Percentiles rank a stretch among this genome's conserved stretches.
Conservation (phyloP, 1,140 invertebrate genomes). For the Mya arenaria region DNA sequence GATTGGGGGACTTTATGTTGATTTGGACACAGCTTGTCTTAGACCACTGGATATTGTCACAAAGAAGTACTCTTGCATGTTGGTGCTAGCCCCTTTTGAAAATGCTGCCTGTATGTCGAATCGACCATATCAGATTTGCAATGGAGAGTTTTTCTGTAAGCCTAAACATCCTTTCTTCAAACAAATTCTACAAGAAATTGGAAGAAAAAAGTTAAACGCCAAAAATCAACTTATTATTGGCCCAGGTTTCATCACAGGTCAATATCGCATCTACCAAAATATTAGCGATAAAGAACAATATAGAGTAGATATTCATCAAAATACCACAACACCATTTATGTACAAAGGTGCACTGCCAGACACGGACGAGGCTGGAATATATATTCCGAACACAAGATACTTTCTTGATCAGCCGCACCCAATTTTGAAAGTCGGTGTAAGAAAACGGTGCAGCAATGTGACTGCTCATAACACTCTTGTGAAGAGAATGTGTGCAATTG, state of each 20-base stretch:
- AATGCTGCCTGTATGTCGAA: conserved; percentile 66
- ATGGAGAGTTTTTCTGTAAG: conserved; percentile 71
- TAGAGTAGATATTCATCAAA: neutral
- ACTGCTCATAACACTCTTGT: neutral
- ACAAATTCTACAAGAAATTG: conserved; percentile 61
- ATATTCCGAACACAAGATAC: neutral
- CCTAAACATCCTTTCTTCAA: conserved; percentile 70
- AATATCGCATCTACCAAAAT: neutral
- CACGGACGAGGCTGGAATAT: neutral
- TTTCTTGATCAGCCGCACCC: neutral
- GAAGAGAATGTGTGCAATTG: neutral
- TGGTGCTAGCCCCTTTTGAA: conserved; percentile 71
- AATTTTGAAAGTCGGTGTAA: neutral
- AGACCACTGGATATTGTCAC: conserved; percentile 58
- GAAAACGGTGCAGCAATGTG: neutral
- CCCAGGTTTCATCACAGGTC: neutral
- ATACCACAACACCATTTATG: neutral
- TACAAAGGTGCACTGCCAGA: neutral
- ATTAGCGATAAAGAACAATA: neutral
- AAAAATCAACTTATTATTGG: neutral
- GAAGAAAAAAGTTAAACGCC: conserved; percentile 55
- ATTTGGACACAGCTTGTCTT: conserved; percentile 71
- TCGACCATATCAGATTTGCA: conserved; percentile 64
- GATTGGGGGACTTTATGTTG: conserved; percentile 71
- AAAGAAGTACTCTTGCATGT: conserved; percentile 65